These are phyloP conservation scores for Euthynnus affinis DNA, from an alignment of 2,797 vertebrate genomes.

Conservation along the genomic window DNA sequence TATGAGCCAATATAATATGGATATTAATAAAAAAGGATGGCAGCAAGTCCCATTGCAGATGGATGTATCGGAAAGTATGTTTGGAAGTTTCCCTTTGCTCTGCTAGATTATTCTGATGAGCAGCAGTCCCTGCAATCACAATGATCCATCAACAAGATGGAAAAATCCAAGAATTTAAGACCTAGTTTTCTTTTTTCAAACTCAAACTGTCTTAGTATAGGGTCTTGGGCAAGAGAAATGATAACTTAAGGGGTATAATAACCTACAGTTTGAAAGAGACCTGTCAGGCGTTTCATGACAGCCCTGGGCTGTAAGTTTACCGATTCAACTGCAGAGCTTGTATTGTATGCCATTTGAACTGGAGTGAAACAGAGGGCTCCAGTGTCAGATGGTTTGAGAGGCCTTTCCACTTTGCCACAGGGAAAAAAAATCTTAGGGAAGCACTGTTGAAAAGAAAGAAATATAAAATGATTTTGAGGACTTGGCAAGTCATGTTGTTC, in stretches of 20 bases:
- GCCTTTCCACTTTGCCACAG: neutral
- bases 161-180: neutral
- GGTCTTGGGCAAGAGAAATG: neutral
- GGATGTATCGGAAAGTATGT: neutral
- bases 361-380: neutral
- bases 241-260: neutral
- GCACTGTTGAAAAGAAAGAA: slow-evolving; percentile 58
- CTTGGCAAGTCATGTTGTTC: slow-evolving; percentile 11
- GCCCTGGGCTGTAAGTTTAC: slow-evolving; percentile 2
- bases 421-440: slow-evolving; percentile 45
- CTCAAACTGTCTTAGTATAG: neutral
- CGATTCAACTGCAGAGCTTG: slow-evolving; percentile 3
- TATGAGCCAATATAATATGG: neutral
- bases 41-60: neutral
- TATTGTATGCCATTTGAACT: neutral
- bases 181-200: neutral
- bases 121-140: slow-evolving; percentile 12
- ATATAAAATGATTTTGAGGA: slow-evolving; percentile 37
- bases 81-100: neutral
- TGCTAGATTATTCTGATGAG: neutral
- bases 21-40: neutral
- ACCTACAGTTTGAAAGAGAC: slow-evolving; percentile 1
- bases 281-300: neutral
- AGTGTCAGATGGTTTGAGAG: slow-evolving; percentile 10
- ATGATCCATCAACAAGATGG: neutral